These are phyloP conservation scores for Malurus cyaneus DNA, from an alignment of 2,113 vertebrate species.

Conservation along the genomic window DNA sequence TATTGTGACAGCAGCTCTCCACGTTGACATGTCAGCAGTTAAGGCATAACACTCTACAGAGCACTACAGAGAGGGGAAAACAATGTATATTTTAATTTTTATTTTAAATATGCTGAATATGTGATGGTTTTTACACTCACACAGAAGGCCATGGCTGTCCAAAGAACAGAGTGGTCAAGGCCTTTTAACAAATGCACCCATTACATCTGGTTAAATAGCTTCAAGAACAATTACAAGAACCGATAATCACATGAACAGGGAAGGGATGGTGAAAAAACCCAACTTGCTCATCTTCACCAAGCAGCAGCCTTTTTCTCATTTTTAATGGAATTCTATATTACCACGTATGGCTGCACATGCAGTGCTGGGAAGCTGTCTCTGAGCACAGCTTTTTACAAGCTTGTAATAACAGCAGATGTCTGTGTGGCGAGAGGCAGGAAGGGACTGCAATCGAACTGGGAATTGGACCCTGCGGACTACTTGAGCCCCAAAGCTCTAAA, in stretches of 20 bases:
- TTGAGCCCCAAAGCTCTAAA: conserved; percentile 32
- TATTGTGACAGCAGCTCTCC: neutral
- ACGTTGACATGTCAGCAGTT: neutral
- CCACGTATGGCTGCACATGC: conserved; percentile 44
- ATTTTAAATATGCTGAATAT: neutral
- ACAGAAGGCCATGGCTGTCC: neutral
- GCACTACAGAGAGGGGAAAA: neutral
- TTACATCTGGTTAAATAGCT: neutral
- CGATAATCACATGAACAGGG: neutral
- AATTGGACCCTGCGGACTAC: conserved; percentile 65
- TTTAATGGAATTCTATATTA: conserved; percentile 42
- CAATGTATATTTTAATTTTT: neutral
- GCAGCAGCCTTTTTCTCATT: neutral
- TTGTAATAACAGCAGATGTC: conserved; percentile 68
- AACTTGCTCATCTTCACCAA: conserved; percentile 24
- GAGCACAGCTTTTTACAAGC: conserved; percentile 54
- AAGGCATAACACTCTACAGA: neutral
- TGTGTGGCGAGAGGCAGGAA: neutral
- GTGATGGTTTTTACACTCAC: neutral
- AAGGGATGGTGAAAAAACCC: neutral
- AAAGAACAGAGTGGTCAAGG: neutral
- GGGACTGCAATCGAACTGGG: neutral
- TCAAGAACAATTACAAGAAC: neutral
- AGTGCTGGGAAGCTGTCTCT: conserved; percentile 8
- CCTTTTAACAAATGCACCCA: neutral